Evolutionary conservation across 2,888 invertebrate species (phyloP).

Genomic region (Cerastis rubricosa): DNA sequence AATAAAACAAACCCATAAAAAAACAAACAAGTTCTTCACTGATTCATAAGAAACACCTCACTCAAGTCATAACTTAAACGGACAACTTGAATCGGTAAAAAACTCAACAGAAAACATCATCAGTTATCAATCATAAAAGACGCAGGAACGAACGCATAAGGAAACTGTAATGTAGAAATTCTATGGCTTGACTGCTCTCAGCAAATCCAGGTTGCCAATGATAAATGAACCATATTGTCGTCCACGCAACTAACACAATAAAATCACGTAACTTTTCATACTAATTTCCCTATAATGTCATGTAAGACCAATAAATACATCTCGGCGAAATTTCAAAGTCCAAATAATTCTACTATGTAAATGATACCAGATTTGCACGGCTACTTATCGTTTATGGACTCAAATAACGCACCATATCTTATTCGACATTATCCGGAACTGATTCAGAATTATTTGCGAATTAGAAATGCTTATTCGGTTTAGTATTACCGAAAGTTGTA

Average conservation of each 20-base stretch:
- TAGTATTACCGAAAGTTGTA: slow-evolving; percentile 47
- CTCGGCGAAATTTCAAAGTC: slow-evolving; percentile 40
- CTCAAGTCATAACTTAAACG: slow-evolving; percentile 54
- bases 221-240: slow-evolving; percentile 47
- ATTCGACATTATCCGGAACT: slow-evolving; percentile 69
- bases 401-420: slow-evolving; percentile 74
- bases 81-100: slow-evolving; percentile 44
- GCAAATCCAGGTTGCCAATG: slow-evolving; percentile 45
- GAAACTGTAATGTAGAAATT: slow-evolving; percentile 47
- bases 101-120: slow-evolving; percentile 45
- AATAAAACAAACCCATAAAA: slow-evolving; percentile 61
- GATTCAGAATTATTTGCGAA: slow-evolving; percentile 51
- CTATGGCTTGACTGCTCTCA: slow-evolving; percentile 36
- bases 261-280: slow-evolving; percentile 62
- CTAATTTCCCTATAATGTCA: slow-evolving; percentile 61
- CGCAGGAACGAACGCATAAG: slow-evolving; percentile 51
- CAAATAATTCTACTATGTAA: slow-evolving; percentile 51
- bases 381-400: slow-evolving; percentile 77
- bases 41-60: slow-evolving; percentile 61
- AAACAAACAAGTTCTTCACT: slow-evolving; percentile 49
- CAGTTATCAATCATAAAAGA: slow-evolving; percentile 59
- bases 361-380: slow-evolving; percentile 68
- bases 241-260: slow-evolving; percentile 47
- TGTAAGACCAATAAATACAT: slow-evolving; percentile 58
- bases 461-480: slow-evolving; percentile 53